phyloP scores from a whole-genome alignment of 2,888 invertebrate species.

The Macrosoma leucophasiata region DNA sequence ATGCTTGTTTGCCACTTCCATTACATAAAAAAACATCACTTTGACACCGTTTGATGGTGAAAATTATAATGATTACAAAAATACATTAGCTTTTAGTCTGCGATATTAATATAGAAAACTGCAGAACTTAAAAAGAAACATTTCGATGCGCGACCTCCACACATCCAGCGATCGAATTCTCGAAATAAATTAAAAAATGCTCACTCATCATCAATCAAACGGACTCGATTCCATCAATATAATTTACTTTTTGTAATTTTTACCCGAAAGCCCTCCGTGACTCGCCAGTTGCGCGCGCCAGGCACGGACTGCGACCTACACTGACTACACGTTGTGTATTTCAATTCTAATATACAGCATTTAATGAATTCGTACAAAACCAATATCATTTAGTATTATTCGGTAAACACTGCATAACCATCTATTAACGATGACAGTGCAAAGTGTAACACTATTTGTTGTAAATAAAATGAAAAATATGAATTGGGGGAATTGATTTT shows the following conservation, averaged over 20 bases:
- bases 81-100: not conserved
- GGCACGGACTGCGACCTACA: slow-evolving; percentile 40
- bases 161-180: slow-evolving; percentile 61
- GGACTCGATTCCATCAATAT: slow-evolving; percentile 73
- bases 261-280: slow-evolving; percentile 69
- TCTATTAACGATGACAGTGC: too few species aligned
- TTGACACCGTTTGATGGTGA: not conserved
- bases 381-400: too few species aligned
- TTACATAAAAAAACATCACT: too few species aligned
- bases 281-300: slow-evolving; percentile 58
- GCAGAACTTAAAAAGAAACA: too few species aligned
- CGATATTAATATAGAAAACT: not conserved
- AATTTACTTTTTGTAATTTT: slow-evolving; percentile 75
- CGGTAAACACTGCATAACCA: too few species aligned
- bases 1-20: too few species aligned
- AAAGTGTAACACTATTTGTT: too few species aligned
- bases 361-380: slow-evolving; percentile 22
- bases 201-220: slow-evolving; percentile 74
- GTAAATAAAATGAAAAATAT: too few species aligned
- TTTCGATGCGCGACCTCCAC: too few species aligned
- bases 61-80: not conserved
- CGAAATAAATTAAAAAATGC: slow-evolving; percentile 74
- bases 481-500: too few species aligned
- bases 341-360: slow-evolving; percentile 12
- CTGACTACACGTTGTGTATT: slow-evolving; percentile 6